These are phyloP conservation scores for Ryuthela nishihirai DNA, from an alignment of 2,888 invertebrate species.

Conservation along the genomic window DNA sequence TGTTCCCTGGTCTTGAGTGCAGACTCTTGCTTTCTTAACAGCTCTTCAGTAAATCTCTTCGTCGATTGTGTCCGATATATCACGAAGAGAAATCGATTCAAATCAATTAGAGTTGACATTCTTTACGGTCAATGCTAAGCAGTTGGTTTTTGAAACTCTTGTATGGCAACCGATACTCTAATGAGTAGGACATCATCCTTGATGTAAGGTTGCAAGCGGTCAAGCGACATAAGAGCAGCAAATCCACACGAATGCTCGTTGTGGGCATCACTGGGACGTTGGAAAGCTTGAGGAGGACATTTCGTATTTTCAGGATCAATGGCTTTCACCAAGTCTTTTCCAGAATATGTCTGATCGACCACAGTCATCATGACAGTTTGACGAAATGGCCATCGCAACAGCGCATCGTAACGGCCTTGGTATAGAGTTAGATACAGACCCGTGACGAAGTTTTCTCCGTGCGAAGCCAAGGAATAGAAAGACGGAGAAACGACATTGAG, in stretches of 20 bases:
- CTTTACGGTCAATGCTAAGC: too few relatives aligned
- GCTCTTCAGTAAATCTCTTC: too few relatives aligned
- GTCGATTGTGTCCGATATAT: too few relatives aligned
- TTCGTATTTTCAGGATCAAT: conserved; percentile 17
- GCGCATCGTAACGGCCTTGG: conserved; percentile 14
- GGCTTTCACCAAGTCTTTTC: conserved; percentile 4
- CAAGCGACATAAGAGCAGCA: conserved; percentile 7
- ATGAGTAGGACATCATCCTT: conserved; percentile 10
- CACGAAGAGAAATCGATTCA: too few relatives aligned
- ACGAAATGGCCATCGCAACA: conserved; percentile 28
- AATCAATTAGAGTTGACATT: too few relatives aligned
- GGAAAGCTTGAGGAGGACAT: conserved; percentile 29
- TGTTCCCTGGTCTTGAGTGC: too few relatives aligned
- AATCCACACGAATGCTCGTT: conserved; percentile 34
- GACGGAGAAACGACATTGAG: conserved; percentile 2
- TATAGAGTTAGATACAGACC: conserved; percentile 25
- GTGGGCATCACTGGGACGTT: conserved; percentile 8
- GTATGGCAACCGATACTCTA: not conserved
- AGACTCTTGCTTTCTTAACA: too few relatives aligned
- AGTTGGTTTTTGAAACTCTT: too few relatives aligned
- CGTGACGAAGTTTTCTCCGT: conserved; percentile 6
- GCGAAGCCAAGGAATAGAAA: not conserved
- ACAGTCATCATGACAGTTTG: conserved; percentile 8
- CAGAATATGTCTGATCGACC: not conserved
- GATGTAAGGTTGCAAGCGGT: conserved; percentile 6